Conservation (phyloP, 2,113 vertebrate genomes). For the Chrysemys picta region DNA sequence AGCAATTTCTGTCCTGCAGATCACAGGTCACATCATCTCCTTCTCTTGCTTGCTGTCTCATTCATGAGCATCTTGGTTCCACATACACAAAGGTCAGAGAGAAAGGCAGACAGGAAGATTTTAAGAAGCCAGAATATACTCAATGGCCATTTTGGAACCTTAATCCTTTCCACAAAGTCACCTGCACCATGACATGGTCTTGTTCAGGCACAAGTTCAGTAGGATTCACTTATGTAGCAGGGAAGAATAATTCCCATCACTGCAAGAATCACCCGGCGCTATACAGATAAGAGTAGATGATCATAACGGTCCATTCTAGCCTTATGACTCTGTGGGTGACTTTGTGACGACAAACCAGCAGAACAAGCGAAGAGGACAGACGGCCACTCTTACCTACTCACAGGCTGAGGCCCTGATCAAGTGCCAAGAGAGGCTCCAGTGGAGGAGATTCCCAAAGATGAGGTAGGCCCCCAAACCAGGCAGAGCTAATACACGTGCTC, state of each 20-base stretch:
- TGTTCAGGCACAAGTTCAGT: neutral
- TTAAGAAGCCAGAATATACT: neutral
- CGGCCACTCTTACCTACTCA: neutral
- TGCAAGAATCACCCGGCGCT: neutral
- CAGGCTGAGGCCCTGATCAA: neutral
- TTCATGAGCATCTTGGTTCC: neutral
- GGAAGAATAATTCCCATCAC: neutral
- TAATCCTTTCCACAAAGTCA: neutral
- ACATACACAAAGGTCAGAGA: fast-evolving
- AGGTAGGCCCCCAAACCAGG: neutral
- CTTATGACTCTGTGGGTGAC: neutral
- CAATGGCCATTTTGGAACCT: no score
- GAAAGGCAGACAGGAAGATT: fast-evolving
- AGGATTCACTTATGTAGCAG: neutral
- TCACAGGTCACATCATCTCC: fast-evolving
- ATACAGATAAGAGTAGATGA: neutral
- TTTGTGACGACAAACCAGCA: neutral
- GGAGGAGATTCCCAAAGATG: neutral
- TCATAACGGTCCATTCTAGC: neutral
- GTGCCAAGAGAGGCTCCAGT: neutral
- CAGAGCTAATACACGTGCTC: neutral
- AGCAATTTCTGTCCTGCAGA: neutral
- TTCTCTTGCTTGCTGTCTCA: neutral
- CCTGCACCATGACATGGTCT: neutral
- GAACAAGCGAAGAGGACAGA: neutral